These are phyloP conservation scores for Brachionus asplanchnoidis DNA, from an alignment of 1,140 invertebrate genomes.

Conservation along the genomic window DNA sequence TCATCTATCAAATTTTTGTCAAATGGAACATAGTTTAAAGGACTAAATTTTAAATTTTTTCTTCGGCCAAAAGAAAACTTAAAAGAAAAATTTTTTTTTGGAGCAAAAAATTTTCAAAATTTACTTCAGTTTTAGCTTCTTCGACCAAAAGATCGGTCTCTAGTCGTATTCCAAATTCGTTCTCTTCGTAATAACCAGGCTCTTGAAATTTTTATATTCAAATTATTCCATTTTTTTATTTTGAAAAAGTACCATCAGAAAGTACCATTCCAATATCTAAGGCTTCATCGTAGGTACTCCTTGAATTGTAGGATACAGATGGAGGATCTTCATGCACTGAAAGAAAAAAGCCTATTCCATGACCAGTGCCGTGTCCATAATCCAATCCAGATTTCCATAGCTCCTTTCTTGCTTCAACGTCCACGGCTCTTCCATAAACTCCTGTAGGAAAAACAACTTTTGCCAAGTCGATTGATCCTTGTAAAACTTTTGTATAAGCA, in stretches of 20 bases:
- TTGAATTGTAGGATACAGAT: neutral
- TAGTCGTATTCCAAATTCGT: conserved; percentile 83
- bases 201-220: conserved; percentile 48
- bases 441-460: conserved; percentile 65
- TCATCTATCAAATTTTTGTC: conserved; percentile 78
- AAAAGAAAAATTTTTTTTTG: neutral
- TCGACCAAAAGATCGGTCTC: conserved; percentile 78
- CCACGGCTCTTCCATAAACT: conserved; percentile 69
- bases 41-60: conserved; percentile 71
- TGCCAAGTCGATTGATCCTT: conserved; percentile 67
- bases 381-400: conserved; percentile 88
- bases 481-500: conserved; percentile 80
- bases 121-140: conserved; percentile 13
- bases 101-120: too few relatives aligned
- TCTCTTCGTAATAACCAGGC: conserved; percentile 68
- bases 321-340: conserved; percentile 78
- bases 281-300: conserved; percentile 43
- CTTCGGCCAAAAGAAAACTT: neutral
- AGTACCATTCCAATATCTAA: conserved; percentile 42
- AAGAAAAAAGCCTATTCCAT: conserved; percentile 88
- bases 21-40: conserved; percentile 88
- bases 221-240: neutral
- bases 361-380: conserved; percentile 88
- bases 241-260: conserved; percentile 10
- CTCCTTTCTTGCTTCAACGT: conserved; percentile 74